Conservation (phyloP, 2,797 vertebrate genomes). For the Buphagus erythrorhynchus region DNA sequence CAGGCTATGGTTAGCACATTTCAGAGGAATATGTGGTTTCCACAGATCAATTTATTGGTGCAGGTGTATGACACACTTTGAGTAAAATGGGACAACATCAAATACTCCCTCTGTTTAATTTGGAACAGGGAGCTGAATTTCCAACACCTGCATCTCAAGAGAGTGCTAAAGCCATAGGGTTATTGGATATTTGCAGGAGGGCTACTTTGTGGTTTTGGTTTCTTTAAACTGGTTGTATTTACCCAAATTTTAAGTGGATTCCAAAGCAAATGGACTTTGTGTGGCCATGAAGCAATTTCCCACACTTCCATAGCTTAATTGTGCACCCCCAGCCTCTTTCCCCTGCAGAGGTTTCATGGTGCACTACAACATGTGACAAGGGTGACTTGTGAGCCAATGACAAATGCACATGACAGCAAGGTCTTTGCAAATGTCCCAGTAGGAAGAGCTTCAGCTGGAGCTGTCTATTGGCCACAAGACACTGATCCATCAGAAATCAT, state of each 20-base stretch:
- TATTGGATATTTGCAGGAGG: not conserved
- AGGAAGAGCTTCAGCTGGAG: not conserved
- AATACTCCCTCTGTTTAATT: not conserved
- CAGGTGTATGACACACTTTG: not conserved
- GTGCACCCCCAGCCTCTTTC: not conserved
- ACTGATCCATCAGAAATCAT: not conserved
- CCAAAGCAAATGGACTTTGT: not conserved
- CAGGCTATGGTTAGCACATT: not conserved
- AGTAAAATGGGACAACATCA: not conserved
- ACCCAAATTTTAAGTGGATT: not conserved
- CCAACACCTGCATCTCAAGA: not conserved
- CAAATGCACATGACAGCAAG: not conserved
- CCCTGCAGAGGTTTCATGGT: not conserved
- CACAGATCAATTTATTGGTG: not conserved
- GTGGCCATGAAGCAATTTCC: not conserved
- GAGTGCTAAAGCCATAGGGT: not conserved
- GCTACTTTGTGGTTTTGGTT: not conserved
- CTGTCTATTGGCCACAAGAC: not conserved
- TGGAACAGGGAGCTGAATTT: slow-evolving; percentile 1
- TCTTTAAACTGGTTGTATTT: not conserved
- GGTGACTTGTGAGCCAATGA: not conserved
- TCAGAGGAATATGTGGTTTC: not conserved
- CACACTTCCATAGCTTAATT: not conserved
- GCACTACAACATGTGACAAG: not conserved
- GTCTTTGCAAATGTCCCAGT: not conserved